phyloP scores from a whole-genome alignment of 2,113 vertebrate species.

The Miniopterus natalensis region DNA sequence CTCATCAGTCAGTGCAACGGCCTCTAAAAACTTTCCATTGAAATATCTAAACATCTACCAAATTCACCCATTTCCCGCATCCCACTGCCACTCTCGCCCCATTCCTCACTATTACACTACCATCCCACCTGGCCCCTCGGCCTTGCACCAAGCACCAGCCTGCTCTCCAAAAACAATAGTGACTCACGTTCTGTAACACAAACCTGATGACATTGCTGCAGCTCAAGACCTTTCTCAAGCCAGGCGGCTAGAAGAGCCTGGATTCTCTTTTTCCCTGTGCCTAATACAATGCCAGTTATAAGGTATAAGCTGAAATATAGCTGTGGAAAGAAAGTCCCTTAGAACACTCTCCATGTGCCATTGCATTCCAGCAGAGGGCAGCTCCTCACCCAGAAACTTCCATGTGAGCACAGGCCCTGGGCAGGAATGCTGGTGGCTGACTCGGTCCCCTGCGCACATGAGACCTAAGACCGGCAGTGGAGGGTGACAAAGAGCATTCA shows the following conservation, averaged over 20 bases:
- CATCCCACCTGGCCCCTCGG: neutral
- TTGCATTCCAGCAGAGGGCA: constrained; percentile 26
- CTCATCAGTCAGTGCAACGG: neutral
- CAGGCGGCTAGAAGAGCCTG: neutral
- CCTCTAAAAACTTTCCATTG: neutral
- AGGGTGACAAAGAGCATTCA: neutral
- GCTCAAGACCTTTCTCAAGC: neutral
- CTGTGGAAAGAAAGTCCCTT: neutral
- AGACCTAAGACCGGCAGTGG: neutral
- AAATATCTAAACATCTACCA: neutral
- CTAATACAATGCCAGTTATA: neutral
- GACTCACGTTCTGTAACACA: neutral
- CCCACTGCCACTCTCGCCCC: neutral
- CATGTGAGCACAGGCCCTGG: neutral
- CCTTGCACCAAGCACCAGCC: neutral
- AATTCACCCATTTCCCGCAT: neutral
- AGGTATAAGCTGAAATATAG: neutral
- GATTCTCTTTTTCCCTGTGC: neutral
- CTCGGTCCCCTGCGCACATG: neutral
- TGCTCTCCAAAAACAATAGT: neutral
- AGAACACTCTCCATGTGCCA: neutral
- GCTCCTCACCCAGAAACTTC: constrained; percentile 7
- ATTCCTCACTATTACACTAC: neutral
- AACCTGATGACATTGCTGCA: neutral
- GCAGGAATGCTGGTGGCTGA: neutral